phyloP scores from a whole-genome alignment of 2,113 vertebrate genomes.

The Neotoma lepida region DNA sequence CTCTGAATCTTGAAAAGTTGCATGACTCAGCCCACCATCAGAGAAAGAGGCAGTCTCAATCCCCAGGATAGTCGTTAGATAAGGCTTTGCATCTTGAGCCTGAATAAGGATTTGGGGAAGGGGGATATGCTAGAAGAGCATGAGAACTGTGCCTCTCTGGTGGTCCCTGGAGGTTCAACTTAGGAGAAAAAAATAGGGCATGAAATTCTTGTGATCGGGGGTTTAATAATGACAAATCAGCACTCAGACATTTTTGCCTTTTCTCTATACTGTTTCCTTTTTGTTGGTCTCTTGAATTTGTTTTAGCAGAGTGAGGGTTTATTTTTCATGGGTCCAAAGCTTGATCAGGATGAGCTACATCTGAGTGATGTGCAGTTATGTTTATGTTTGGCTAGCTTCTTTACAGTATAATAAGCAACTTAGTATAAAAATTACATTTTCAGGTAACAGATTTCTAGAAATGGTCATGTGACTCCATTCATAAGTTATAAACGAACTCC shows the following conservation, averaged over 20 bases:
- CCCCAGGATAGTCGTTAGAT: background rate
- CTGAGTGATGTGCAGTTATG: background rate
- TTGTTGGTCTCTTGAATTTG: background rate
- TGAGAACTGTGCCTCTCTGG: background rate
- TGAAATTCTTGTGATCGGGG: background rate
- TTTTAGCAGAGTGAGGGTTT: background rate
- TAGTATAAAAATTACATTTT: background rate
- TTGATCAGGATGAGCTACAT: background rate
- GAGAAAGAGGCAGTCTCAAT: background rate
- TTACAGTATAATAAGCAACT: background rate
- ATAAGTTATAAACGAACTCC: background rate
- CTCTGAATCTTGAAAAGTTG: background rate
- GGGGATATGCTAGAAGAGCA: no score
- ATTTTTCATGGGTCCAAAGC: background rate
- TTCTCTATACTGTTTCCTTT: background rate
- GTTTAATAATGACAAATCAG: background rate
- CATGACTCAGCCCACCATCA: background rate
- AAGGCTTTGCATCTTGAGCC: background rate
- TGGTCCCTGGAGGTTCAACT: background rate
- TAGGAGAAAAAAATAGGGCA: background rate
- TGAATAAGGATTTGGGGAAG: no score
- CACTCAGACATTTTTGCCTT: background rate
- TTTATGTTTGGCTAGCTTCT: background rate
- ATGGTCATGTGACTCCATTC: background rate
- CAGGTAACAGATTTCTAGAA: background rate